Conservation (phyloP, 2,797 vertebrate genomes). For the Okamejei kenojei region DNA sequence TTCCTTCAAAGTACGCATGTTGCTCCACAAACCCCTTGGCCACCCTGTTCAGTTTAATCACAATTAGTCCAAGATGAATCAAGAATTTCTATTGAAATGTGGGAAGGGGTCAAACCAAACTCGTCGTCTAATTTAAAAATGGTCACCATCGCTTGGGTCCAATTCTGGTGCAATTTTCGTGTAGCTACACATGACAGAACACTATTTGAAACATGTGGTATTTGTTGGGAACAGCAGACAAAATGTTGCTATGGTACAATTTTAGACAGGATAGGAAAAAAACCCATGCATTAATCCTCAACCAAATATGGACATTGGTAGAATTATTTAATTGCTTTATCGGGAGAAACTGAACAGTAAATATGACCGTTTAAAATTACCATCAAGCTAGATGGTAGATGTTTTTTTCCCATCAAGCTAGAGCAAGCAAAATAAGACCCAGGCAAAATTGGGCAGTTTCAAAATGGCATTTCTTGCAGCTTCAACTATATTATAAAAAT, state of each 20-base stretch:
- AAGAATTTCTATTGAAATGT: neutral
- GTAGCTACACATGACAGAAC: no score
- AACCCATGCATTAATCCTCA: neutral
- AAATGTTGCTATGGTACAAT: neutral
- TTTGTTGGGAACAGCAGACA: neutral
- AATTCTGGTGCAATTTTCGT: neutral
- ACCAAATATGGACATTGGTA: neutral
- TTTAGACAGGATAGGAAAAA: neutral
- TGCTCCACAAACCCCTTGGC: neutral
- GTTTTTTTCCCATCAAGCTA: neutral
- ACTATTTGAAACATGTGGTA: neutral
- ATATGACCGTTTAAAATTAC: no score
- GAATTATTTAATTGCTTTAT: neutral
- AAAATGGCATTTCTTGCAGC: neutral
- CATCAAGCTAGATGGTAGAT: no score
- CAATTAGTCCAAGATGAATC: neutral
- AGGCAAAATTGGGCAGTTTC: neutral
- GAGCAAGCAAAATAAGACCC: neutral
- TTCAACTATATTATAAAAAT: neutral
- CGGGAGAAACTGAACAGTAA: neutral
- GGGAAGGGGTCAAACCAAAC: neutral
- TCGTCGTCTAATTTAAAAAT: neutral
- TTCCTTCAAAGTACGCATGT: neutral
- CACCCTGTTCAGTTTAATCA: neutral
- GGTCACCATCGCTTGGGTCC: neutral